These are phyloP conservation scores for Hydra vulgaris DNA, from an alignment of 30 jellyfish, hydroid and myxozoan genomes.

Conservation along the genomic window DNA sequence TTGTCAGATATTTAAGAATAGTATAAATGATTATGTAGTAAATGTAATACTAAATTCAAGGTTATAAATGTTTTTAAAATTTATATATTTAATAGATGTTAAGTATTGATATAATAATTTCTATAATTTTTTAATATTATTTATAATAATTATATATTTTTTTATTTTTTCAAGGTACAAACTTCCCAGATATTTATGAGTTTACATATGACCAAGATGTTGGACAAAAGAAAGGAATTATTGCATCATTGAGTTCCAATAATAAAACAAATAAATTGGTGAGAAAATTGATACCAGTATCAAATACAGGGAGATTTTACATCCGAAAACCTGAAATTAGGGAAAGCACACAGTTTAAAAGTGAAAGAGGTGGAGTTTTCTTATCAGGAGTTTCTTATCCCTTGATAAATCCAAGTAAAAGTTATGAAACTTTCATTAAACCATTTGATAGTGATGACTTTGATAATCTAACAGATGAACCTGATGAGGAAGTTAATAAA, in stretches of 20 bases:
- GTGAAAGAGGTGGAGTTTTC: neutral
- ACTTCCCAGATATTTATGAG: conserved; percentile 14
- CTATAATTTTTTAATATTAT: neutral
- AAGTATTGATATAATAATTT: neutral
- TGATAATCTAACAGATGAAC: neutral
- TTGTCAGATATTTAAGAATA: neutral
- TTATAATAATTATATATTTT: no score
- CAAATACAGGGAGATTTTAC: neutral
- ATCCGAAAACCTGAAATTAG: neutral
- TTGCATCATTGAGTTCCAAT: neutral
- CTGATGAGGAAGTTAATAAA: neutral
- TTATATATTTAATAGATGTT: no score
- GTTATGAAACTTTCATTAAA: neutral
- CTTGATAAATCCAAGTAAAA: neutral
- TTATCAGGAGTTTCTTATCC: neutral
- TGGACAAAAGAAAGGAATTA: conserved; percentile 20
- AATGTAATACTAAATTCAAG: no score
- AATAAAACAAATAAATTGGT: neutral
- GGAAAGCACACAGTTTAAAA: neutral
- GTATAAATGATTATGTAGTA: neutral
- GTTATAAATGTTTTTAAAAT: no score
- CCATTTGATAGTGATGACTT: neutral
- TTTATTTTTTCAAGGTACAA: neutral
- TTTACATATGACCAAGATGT: conserved; percentile 13
- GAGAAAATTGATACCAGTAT: neutral